Conservation (phyloP, 2,797 vertebrate genomes). For the Xenentodon cancila region DNA sequence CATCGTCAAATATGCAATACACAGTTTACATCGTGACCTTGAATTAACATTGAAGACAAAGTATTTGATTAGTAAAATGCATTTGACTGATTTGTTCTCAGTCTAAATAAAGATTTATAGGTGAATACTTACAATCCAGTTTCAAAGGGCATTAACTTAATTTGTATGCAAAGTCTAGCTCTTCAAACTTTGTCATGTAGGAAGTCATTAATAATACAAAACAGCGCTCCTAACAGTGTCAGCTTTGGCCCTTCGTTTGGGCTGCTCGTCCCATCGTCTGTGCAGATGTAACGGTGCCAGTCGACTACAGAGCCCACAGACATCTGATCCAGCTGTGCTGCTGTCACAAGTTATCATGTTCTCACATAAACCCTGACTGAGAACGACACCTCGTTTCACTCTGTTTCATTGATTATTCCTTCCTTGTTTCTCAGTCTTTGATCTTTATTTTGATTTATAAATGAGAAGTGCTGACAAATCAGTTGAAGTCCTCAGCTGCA, state of each 20-base stretch:
- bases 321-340: conserved; percentile 45
- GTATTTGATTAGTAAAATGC: too few relatives aligned
- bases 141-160: neutral
- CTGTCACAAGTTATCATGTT: conserved; percentile 28
- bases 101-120: neutral
- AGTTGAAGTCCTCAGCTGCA: neutral
- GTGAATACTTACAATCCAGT: neutral
- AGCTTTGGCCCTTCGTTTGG: conserved; percentile 13
- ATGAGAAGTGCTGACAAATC: conserved; percentile 22
- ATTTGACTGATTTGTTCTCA: neutral
- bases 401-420: conserved; percentile 30
- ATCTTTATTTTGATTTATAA: conserved; percentile 3
- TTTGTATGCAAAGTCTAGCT: conserved; percentile 1
- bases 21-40: too few relatives aligned
- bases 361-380: conserved; percentile 34
- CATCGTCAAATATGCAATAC: too few relatives aligned
- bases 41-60: too few relatives aligned
- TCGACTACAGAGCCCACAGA: conserved; percentile 27
- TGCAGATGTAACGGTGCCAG: conserved; percentile 35
- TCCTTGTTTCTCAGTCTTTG: conserved; percentile 16
- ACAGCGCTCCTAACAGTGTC: conserved; percentile 11
- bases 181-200: conserved; percentile 2
- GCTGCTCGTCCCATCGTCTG: conserved; percentile 25
- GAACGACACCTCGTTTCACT: conserved; percentile 25
- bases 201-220: conserved; percentile 33